Conservation (phyloP, 2,888 invertebrate species). For the Stenodera caucasica region DNA sequence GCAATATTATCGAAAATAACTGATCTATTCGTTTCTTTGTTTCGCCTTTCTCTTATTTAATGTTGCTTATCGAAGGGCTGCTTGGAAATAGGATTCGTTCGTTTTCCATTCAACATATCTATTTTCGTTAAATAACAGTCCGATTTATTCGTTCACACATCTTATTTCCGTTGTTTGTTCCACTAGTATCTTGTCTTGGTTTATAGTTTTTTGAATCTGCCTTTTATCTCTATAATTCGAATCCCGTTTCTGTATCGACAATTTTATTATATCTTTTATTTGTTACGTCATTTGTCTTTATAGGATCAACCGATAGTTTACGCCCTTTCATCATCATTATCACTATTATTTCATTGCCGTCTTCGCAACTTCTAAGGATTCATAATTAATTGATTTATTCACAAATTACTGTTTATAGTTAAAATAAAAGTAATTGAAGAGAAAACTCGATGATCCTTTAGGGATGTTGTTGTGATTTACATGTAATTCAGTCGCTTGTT, state of each 20-base stretch:
- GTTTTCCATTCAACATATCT: slow-evolving; percentile 35
- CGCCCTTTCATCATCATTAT: too few relatives aligned
- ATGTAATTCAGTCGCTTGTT: slow-evolving; percentile 16
- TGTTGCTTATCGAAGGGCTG: neutral
- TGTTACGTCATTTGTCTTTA: slow-evolving; percentile 44
- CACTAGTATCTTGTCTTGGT: slow-evolving; percentile 34
- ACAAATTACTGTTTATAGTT: too few relatives aligned
- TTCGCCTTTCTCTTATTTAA: neutral
- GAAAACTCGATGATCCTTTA: neutral
- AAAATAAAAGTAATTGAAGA: neutral
- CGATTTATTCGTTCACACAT: slow-evolving; percentile 44
- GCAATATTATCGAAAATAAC: neutral
- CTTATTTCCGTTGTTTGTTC: slow-evolving; percentile 39
- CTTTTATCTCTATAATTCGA: too few relatives aligned
- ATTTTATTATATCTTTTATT: slow-evolving; percentile 45
- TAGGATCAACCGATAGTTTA: slow-evolving; percentile 18
- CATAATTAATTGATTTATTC: too few relatives aligned
- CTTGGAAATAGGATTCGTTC: slow-evolving; percentile 25
- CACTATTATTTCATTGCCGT: neutral
- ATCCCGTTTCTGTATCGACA: slow-evolving; percentile 40
- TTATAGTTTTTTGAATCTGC: too few relatives aligned
- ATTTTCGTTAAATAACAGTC: slow-evolving; percentile 46
- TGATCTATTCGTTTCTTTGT: neutral
- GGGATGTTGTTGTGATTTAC: slow-evolving; percentile 10
- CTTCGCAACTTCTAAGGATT: neutral